Base-by-base conservation (phyloP, 2,888 invertebrate species). In the Tinea trinotella region DNA sequence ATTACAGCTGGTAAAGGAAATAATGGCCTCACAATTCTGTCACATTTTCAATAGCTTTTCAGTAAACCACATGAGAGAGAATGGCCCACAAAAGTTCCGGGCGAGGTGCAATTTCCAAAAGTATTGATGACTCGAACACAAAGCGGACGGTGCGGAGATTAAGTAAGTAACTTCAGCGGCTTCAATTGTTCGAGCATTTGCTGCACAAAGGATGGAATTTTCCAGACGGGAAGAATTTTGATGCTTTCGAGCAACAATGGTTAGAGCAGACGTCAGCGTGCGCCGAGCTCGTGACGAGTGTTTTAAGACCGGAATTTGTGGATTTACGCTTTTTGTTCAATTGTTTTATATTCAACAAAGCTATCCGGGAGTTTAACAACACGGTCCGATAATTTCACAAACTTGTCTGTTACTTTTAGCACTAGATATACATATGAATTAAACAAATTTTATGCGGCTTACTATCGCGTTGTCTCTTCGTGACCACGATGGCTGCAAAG, bases 101-200 rank as follows among this genome's bases (percentile, higher is more conserved):
- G 67, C 58, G 64, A 65, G 65, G 63, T 71, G 68, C 68, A 68
- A 69, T 74, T 70, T 71, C 68, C 66, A 55, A 74, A 76, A 78
- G 73, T 78, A 80, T 74, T 77, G 77, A 76, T 71, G 73, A 71
- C 68, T 67, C 57, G 60, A 69, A 68, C 72, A 76, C 70, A 76
- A 76, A 76, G 68, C 68, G 67, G 67, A 59, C 55, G 68, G 66
- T 65, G 67, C 66, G 65, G 69, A 74, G 74, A 81, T 79, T 77
- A 78, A 76, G 71, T 66, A 67, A 71, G 71, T 73, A 73, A 79
- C 76, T 79, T 77, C 69, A 64, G 65, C 61, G 74, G 71, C 71
- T 78, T 77, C 75, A 55, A 64, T 60, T 68, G 68, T 69, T 69
- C 71, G 68, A 62, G 63, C 64, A 63, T 69, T 68, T 64, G 56